A percentile compares a stretch with the other conserved stretches of the same genome.
Evolutionary conservation across 2,113 vertebrate genomes (phyloP).

Genomic region (Ascaphus truei): DNA sequence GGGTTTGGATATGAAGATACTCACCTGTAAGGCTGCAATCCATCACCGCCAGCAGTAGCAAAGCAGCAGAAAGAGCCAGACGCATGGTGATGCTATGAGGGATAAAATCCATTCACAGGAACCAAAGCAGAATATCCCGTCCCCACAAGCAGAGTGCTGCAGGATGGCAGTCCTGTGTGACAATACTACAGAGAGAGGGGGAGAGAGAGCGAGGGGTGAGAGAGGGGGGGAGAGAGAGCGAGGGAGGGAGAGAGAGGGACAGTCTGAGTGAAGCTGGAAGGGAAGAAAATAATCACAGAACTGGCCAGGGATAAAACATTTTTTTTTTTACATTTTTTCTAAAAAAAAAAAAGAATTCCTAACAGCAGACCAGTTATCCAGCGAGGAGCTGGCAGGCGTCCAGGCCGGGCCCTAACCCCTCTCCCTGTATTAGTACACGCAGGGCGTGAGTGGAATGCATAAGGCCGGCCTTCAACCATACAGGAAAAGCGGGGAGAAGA

Average conservation of each 20-base stretch:
- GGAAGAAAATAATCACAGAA: neutral
- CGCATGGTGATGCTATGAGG: neutral
- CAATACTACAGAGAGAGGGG: neutral
- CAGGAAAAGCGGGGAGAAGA: slow-evolving; percentile 23
- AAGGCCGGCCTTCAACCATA: slow-evolving; percentile 26
- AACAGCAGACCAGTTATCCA: slow-evolving; percentile 29
- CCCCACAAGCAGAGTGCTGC: neutral
- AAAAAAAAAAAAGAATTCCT: too few relatives aligned
- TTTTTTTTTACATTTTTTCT: neutral
- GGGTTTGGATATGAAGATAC: neutral
- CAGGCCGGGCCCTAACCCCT: slow-evolving; percentile 3
- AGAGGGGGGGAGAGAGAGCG: neutral
- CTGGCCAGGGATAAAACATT: neutral
- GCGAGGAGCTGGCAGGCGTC: slow-evolving; percentile 18
- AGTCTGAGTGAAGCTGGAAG: neutral
- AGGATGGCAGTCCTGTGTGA: neutral
- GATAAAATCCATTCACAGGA: neutral
- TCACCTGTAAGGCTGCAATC: neutral
- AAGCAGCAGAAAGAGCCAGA: neutral
- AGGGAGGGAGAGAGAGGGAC: neutral
- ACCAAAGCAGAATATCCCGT: neutral
- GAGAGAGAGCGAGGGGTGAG: neutral
- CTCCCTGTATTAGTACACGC: slow-evolving; percentile 3
- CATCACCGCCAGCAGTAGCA: neutral
- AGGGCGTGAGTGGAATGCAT: slow-evolving; percentile 34